Evolutionary conservation across 2,797 vertebrate genomes (phyloP).

Genomic region (Morus bassanus): DNA sequence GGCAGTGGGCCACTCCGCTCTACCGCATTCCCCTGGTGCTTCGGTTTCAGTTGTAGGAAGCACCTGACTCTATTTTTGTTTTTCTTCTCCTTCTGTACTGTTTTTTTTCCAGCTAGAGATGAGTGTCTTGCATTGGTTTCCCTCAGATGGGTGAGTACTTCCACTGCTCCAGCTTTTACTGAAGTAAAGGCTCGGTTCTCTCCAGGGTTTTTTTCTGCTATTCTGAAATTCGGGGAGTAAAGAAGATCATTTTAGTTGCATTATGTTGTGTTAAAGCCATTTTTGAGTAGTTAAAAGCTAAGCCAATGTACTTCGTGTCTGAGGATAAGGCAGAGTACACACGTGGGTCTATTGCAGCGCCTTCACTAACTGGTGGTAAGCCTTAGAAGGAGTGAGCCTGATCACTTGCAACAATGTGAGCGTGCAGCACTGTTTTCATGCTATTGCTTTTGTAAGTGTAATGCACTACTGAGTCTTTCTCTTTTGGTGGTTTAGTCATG

Average conservation of each 20-base stretch:
- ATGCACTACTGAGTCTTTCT: neutral
- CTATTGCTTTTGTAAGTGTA: neutral
- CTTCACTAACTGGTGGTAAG: neutral
- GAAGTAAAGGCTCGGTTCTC: neutral
- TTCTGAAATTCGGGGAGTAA: neutral
- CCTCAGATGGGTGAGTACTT: neutral
- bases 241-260: neutral
- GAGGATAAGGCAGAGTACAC: neutral
- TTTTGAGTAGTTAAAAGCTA: neutral
- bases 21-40: neutral
- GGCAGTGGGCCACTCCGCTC: neutral
- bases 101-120: neutral
- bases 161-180: neutral
- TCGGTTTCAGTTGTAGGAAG: slow-evolving; percentile 25
- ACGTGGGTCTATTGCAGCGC: neutral
- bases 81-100: neutral
- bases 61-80: slow-evolving; percentile 38
- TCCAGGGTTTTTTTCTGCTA: neutral
- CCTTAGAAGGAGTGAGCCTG: neutral
- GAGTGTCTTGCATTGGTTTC: neutral
- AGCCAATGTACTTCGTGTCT: neutral
- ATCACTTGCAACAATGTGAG: neutral
- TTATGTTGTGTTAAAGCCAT: neutral
- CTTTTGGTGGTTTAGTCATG: neutral
- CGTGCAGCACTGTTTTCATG: neutral